Conservation (phyloP, 2,888 invertebrate species). For the Aspidapion aeneum region DNA sequence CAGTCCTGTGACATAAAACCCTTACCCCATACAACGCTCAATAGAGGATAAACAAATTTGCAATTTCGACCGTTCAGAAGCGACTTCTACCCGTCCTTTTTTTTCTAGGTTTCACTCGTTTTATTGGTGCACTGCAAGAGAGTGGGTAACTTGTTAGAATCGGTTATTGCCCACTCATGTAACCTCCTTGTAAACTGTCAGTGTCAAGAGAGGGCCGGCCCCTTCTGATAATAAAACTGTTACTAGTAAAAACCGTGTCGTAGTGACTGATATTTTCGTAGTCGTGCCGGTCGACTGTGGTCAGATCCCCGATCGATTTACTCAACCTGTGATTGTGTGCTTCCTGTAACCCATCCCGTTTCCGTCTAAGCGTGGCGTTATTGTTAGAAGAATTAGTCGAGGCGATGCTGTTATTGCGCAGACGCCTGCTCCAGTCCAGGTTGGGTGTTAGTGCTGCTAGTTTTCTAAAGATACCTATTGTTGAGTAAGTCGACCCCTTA, state of each 20-base stretch:
- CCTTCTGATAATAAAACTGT: conserved; percentile 47
- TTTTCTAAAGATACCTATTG: conserved; percentile 41
- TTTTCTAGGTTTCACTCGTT: too few relatives aligned
- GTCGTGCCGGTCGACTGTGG: conserved; percentile 33
- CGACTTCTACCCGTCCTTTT: too few relatives aligned
- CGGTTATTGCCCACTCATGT: too few relatives aligned
- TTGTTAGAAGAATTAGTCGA: conserved; percentile 38
- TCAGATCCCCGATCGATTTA: conserved; percentile 47
- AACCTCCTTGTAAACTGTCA: too few relatives aligned
- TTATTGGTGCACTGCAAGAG: too few relatives aligned
- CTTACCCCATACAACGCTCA: too few relatives aligned
- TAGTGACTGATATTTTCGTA: conserved; percentile 41
- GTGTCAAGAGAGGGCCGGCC: conserved; percentile 42
- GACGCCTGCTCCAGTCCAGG: conserved; percentile 39
- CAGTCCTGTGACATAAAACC: too few relatives aligned
- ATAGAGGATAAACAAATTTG: too few relatives aligned
- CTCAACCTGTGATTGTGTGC: conserved; percentile 40
- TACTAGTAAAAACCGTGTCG: conserved; percentile 54
- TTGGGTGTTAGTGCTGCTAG: conserved; percentile 41
- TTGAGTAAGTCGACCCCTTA: conserved; percentile 18
- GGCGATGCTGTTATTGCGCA: conserved; percentile 44
- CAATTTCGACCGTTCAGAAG: too few relatives aligned
- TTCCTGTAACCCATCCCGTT: conserved; percentile 29
- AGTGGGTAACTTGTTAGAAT: too few relatives aligned
- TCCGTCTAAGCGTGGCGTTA: conserved; percentile 36